Base-by-base conservation (phyloP, 2,888 invertebrate species). In the Dolichopus griseipennis region DNA sequence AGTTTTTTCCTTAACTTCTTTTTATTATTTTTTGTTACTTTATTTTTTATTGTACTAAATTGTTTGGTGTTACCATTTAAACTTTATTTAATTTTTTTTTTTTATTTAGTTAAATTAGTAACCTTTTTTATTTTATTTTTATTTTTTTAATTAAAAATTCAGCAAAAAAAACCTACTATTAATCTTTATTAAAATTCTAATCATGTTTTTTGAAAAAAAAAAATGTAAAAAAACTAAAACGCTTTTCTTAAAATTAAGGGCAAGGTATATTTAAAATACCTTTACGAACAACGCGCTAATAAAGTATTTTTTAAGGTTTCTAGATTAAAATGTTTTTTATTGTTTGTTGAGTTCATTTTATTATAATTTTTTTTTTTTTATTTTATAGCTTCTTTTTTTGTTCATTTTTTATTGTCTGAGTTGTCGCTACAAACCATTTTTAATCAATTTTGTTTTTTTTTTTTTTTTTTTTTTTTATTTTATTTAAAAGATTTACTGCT, bases 171-270 rank as follows among this genome's bases (percentile, higher is more conserved):
- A 8, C 43, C 9, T 6, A 18, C 52, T 15, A 52, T 52, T 52
- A 52, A 52, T 52, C 52, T 52, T 52, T 52, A 52, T 52, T 52
- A 52, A 52, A 52, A 52, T 52, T 52, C 52, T 52, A 52, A 52
- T 52, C 52, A 52, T n/a, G n/a, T 52, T 52, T 6, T 12, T 18
- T 15, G 2, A 52, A 52, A 52, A 52, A 18, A 41, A 27, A 27
- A 27, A 27, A 27, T 27, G 5, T 27, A 41, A 41, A 41, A 41
- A 12, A 41, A 41, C 4, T 6, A 12, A 41, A 41, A 52, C 1
- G 18, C 15, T n/a, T n/a, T n/a, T n/a, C n/a, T 12, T 52, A 15
- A 52, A n/a, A 52, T 52, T 52, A 52, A 52, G 52, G 52, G 52
- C 52, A 52, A 52, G 52, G 52, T 52, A 52, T 12, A 7, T 37